phyloP scores from a whole-genome alignment of 2,113 vertebrate species.

The Uropsilus gracilis region DNA sequence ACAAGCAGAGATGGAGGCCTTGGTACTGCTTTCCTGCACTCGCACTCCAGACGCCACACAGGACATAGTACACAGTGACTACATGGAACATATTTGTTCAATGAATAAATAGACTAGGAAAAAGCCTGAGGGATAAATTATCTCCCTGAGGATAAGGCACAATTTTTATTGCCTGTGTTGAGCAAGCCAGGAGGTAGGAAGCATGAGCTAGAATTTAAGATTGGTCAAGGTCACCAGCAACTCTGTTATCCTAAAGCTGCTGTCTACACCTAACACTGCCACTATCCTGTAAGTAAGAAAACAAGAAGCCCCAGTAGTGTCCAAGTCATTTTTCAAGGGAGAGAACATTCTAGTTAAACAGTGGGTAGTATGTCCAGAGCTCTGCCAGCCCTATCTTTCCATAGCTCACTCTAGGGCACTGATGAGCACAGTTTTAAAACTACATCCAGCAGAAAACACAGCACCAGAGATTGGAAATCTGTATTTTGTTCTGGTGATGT shows the following conservation, averaged over 20 bases:
- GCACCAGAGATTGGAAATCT: neutral
- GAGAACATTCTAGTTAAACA: neutral
- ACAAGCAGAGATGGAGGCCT: neutral
- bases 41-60: neutral
- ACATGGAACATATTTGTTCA: neutral
- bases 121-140: neutral
- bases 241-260: neutral
- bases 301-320: neutral
- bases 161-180: neutral
- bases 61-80: neutral
- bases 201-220: neutral
- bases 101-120: neutral
- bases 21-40: neutral
- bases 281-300: neutral
- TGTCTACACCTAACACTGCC: neutral
- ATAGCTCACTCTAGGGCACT: neutral
- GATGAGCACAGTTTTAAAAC: neutral
- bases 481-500: neutral
- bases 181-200: neutral
- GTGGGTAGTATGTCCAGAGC: neutral
- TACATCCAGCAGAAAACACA: constrained; percentile 3
- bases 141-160: neutral
- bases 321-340: neutral
- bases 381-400: neutral
- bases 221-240: neutral